Base-by-base conservation (phyloP, 2,797 vertebrate genomes). In the Limosa lapponica region DNA sequence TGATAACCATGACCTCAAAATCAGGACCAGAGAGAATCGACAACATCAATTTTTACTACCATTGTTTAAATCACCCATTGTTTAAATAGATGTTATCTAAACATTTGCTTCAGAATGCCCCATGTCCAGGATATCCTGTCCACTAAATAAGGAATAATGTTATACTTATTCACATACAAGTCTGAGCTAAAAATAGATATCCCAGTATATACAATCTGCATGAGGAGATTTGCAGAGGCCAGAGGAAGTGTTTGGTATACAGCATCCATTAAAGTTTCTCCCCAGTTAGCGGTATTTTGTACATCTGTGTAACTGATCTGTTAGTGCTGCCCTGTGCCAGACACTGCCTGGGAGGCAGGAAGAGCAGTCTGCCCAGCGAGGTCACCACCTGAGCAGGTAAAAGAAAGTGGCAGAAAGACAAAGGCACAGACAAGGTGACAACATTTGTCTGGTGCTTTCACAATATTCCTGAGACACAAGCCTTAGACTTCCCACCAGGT, bases 61-160 rank as follows among this genome's bases (percentile, higher is more conserved):
- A 96, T 97, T 98, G 97, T 97, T 93, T 97, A 97, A 98, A 98
- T 97, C 97, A 96, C 93, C 91, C 95, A 95, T 97, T 98, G 97
- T 98, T 98, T 96, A 96, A 98, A 89, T 96, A 32, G 19, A 75
- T 87, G 93, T 97, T 98, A 96, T 96, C 97, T 96, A 96, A 97
- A 96, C 97, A 90, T 85, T 92, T 39, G 36, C n/a, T 90, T 62
- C 67, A 84, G 62, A 94, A 92, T 96, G 93, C 59, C 93, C 83
- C 86, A 44, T 74, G 82, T 80, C 82, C 93, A 96, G 94, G 95
- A 96, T 87, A 89, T 96, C 90, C 96, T 90, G 82, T 64, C 61
- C 39, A 62, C 71, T 96, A 75, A 91, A 72, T 94, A 82, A 46
- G 52, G 70, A 91, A 84, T 66, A 81, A 83, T 20, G 49, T 84